A percentile compares a stretch with the other conserved stretches of the same genome.
Conservation (phyloP, 2,113 vertebrate genomes). For the Psittacara wagleri region DNA sequence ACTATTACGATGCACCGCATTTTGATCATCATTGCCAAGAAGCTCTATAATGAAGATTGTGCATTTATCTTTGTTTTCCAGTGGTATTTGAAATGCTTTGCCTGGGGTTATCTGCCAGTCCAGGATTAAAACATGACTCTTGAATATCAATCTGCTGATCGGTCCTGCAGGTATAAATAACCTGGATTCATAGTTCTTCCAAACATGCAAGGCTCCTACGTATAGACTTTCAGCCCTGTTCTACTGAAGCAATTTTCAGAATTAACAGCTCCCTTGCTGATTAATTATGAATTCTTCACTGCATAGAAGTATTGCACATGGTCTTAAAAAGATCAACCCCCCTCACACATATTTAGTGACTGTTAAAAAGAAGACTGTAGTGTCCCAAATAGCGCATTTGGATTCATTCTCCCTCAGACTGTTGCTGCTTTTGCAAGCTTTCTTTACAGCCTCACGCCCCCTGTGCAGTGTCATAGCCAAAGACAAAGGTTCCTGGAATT, state of each 20-base stretch:
- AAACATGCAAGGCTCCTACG: no score
- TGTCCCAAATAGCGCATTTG: background rate
- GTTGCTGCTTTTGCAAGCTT: background rate
- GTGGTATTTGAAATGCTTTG: background rate
- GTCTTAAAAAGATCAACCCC: background rate
- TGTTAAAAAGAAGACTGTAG: background rate
- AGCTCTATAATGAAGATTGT: background rate
- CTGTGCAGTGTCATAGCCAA: background rate
- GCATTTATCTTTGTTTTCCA: background rate
- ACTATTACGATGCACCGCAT: no score
- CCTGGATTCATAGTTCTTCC: background rate
- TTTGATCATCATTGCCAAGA: background rate
- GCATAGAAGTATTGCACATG: background rate
- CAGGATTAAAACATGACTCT: background rate
- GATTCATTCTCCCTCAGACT: background rate
- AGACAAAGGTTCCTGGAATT: background rate
- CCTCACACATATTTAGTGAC: background rate
- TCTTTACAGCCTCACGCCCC: background rate
- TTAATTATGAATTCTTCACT: background rate
- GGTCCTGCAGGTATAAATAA: background rate
- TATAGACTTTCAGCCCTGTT: accelerated
- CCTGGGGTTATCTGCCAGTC: background rate
- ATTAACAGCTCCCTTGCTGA: background rate
- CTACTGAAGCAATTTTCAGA: background rate
- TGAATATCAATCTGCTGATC: background rate